Percentiles rank a stretch among this genome's conserved stretches.
Evolutionary conservation across 2,113 vertebrate genomes (phyloP).

Genomic region (Hippotragus niger): DNA sequence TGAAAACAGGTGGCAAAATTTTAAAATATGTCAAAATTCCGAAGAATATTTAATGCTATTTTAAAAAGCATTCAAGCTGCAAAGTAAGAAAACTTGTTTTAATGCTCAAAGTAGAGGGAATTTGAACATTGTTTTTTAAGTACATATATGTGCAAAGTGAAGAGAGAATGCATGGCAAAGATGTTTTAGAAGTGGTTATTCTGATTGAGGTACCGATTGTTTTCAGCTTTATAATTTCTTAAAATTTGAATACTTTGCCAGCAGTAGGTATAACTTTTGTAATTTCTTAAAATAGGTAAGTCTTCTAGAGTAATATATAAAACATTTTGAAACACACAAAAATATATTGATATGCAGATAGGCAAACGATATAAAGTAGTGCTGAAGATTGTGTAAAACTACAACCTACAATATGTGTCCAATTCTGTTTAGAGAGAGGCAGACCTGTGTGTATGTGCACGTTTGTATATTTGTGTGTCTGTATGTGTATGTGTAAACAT

Average conservation of each 20-base stretch:
- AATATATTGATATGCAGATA: background rate
- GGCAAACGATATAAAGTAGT: background rate
- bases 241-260: slow-evolving; percentile 10
- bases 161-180: background rate
- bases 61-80: background rate
- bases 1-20: background rate
- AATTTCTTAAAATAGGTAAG: background rate
- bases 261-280: background rate
- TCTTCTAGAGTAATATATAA: background rate
- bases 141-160: background rate
- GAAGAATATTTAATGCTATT: slow-evolving; percentile 5
- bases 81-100: background rate
- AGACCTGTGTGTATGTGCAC: background rate
- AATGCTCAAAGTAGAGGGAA: background rate
- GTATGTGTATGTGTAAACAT: background rate
- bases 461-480: background rate
- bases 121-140: background rate
- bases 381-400: background rate
- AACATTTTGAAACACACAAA: background rate
- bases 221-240: slow-evolving; percentile 10
- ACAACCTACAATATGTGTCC: background rate
- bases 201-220: background rate
- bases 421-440: background rate
- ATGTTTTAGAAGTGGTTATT: background rate
- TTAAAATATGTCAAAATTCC: background rate